Conservation (phyloP, 1,140 invertebrate genomes). For the Microvelia longipes region DNA sequence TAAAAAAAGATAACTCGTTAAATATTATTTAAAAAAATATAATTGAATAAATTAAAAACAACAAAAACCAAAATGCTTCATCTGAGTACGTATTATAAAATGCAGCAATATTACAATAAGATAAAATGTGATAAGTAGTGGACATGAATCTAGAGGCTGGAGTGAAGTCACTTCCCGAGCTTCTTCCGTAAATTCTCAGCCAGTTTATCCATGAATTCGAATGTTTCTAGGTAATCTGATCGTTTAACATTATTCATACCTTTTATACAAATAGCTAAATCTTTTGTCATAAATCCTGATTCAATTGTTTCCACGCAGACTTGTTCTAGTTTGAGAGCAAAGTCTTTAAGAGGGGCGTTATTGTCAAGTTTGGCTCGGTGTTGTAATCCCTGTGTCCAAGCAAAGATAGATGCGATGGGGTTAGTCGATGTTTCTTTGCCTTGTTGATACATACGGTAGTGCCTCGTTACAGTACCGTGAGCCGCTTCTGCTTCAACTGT, state of each 20-base stretch:
- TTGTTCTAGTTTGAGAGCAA: conserved; percentile 67
- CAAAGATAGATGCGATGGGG: conserved; percentile 96
- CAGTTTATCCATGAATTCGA: conserved; percentile 92
- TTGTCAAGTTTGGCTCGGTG: conserved; percentile 87
- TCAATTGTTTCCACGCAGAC: conserved; percentile 93
- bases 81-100: neutral
- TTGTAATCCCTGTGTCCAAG: conserved; percentile 83
- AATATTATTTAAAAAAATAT: neutral
- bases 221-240: conserved; percentile 88
- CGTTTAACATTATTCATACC: conserved; percentile 69
- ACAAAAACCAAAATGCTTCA: neutral
- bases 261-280: conserved; percentile 95
- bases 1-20: no score
- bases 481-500: conserved; percentile 96
- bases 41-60: neutral
- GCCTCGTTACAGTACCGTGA: conserved; percentile 92
- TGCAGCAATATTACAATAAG: neutral
- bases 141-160: neutral
- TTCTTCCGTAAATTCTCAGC: conserved; percentile 79
- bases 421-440: conserved; percentile 96
- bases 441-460: conserved; percentile 85
- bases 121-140: neutral
- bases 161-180: conserved; percentile 24
- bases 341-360: conserved; percentile 57
- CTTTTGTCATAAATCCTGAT: conserved; percentile 92